Conservation (phyloP, 2,888 invertebrate genomes). For the Lepas anatifera region DNA sequence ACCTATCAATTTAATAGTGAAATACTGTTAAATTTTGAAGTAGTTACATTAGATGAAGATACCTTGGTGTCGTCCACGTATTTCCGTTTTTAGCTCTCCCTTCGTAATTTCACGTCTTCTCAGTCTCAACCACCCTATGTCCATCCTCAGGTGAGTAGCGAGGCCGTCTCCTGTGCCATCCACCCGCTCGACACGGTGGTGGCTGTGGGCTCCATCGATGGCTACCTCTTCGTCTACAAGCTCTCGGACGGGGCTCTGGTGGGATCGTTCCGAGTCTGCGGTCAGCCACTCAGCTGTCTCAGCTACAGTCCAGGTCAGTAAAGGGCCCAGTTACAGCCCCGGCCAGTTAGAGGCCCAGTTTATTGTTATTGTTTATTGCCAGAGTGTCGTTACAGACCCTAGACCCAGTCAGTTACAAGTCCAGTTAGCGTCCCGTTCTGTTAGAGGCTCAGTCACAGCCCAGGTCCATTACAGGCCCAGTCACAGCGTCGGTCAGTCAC, state of each 20-base stretch:
- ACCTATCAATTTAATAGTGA: too few species aligned
- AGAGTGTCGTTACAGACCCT: too few species aligned
- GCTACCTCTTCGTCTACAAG: conserved; percentile 72
- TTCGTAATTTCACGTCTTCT: background rate
- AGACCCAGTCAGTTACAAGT: too few species aligned
- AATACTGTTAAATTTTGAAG: too few species aligned
- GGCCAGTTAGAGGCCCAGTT: too few species aligned
- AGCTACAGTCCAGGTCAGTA: conserved; percentile 71
- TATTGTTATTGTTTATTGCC: too few species aligned
- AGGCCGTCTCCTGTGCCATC: conserved; percentile 74
- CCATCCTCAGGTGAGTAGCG: conserved; percentile 55
- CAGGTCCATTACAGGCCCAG: background rate
- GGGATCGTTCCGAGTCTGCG: conserved; percentile 71
- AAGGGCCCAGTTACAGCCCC: background rate
- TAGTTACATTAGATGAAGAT: too few species aligned
- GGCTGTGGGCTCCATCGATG: conserved; percentile 79
- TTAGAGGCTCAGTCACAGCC: background rate
- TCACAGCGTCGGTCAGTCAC: too few species aligned
- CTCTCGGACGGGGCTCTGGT: conserved; percentile 75
- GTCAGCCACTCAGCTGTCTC: conserved; percentile 72
- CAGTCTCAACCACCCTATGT: background rate
- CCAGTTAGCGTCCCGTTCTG: too few species aligned
- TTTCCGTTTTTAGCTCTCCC: too few species aligned
- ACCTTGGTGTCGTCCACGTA: too few species aligned
- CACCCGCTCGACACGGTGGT: conserved; percentile 77